Evolutionary conservation across 2,888 invertebrate genomes (phyloP).

Genomic region (Pyralis farinalis): DNA sequence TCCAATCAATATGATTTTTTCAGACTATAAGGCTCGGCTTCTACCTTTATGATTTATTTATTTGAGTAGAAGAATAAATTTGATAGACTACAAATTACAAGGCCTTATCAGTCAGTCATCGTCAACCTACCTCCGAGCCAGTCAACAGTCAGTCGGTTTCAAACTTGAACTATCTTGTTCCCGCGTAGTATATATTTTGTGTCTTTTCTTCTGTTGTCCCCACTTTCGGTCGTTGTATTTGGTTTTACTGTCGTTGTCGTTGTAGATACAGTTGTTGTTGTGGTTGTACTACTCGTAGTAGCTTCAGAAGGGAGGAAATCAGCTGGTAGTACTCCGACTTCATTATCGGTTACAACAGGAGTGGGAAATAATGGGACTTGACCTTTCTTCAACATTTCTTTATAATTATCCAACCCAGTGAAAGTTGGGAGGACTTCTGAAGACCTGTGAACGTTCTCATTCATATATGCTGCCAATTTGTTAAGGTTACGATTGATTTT

Average conservation of each 20-base stretch:
- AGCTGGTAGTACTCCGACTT: constrained; percentile 66
- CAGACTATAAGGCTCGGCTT: no score
- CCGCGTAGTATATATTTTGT: constrained; percentile 69
- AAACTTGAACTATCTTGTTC: constrained; percentile 73
- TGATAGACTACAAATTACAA: no score
- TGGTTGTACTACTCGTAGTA: constrained; percentile 16
- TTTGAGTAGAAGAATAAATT: no score
- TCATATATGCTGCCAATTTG: constrained; percentile 52
- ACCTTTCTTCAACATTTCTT: constrained; percentile 49
- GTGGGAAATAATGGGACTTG: constrained; percentile 52
- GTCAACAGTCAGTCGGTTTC: constrained; percentile 57
- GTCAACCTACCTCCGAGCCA: constrained; percentile 42
- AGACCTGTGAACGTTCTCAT: constrained; percentile 49
- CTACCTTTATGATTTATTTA: no score
- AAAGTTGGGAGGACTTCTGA: constrained; percentile 53
- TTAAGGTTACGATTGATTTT: constrained; percentile 63
- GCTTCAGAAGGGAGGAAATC: constrained; percentile 49
- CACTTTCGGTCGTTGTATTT: constrained; percentile 36
- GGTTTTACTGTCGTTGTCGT: constrained; percentile 42
- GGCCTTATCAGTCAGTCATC: constrained; percentile 30
- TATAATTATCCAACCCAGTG: constrained; percentile 43
- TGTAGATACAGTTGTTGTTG: constrained; percentile 28
- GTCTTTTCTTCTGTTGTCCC: constrained; percentile 59
- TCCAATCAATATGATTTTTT: no score
- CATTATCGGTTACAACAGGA: constrained; percentile 62